Percentiles rank a stretch among this genome's conserved stretches.
Evolutionary conservation across 2,888 invertebrate species (phyloP).

Genomic region (Bembecia ichneumoniformis): DNA sequence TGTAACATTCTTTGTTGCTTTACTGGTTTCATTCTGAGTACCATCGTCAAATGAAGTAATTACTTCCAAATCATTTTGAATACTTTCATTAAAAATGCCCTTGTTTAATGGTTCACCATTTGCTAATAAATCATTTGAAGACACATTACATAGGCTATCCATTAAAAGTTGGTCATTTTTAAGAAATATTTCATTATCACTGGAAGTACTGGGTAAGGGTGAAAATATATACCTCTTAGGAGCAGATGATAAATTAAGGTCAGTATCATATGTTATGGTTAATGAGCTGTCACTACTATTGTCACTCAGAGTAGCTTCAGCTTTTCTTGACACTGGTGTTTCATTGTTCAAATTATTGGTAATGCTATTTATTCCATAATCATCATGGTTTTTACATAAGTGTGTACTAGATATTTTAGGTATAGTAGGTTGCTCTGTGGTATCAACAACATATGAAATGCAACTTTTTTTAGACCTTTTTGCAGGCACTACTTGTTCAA

Average conservation of each 20-base stretch:
- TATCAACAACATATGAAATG: slow-evolving; percentile 27
- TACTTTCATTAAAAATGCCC: slow-evolving; percentile 8
- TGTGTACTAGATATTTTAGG: slow-evolving; percentile 11
- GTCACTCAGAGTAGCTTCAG: slow-evolving; percentile 20
- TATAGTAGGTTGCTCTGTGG: slow-evolving; percentile 20
- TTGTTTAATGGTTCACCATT: too few species aligned
- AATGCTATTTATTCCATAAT: slow-evolving; percentile 17
- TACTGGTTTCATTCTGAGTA: too few species aligned
- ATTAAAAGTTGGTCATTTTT: slow-evolving; percentile 33
- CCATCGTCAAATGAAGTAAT: neutral
- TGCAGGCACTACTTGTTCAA: slow-evolving; percentile 16
- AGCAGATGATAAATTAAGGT: slow-evolving; percentile 3
- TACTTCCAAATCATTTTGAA: slow-evolving; percentile 11
- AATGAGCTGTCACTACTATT: slow-evolving; percentile 23
- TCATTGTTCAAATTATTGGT: slow-evolving; percentile 7
- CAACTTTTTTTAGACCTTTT: slow-evolving; percentile 22
- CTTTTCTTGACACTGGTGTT: neutral
- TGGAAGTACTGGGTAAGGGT: slow-evolving; percentile 41
- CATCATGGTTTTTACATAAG: slow-evolving; percentile 19
- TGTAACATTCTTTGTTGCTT: neutral
- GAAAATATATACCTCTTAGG: slow-evolving; percentile 19
- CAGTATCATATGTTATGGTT: slow-evolving; percentile 11
- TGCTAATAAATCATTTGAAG: too few species aligned
- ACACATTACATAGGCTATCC: slow-evolving; percentile 19
- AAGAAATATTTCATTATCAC: slow-evolving; percentile 23